Base-by-base conservation (phyloP, 2,113 vertebrate genomes). In the Oreochromis aureus region DNA sequence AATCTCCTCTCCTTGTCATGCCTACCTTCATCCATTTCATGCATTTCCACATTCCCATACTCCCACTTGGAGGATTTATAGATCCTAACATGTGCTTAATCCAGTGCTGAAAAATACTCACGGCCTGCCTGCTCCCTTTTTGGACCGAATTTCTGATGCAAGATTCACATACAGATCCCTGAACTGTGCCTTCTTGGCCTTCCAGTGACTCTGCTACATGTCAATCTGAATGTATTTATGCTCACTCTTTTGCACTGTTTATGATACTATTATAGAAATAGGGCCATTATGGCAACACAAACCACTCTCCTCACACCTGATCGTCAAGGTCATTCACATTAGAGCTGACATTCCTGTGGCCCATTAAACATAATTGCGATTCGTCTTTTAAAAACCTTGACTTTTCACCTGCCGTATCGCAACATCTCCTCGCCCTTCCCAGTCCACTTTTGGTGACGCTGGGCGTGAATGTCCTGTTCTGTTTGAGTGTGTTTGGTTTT, bases 241-340 rank as follows among this genome's bases (percentile, higher is more conserved):
- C 90, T 88, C 44, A 66, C 81, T 84, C 27, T 91, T 69, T 44
- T 69, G 13, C 56, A 44, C 86, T 92, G 91, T 92, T 93, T 89
- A 59, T 76, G 80, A 82, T 92, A 71, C 82, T 51, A 93, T 93
- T 94, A 92, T 76, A 48, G 61, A 89, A 90, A 94, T 76, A 12
- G 34, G 34, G 24, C 89, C 90, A 92, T 93, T 93, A 94, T 19
- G 83, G 71, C 80, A 88, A 92, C 90, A 91, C 87, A 92, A 85
- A 87, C 80, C 91, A 84, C 82, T 85, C 86, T 79, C 53, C 78
- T 89, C 80, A 88, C 88, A 93, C 91, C 89, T 92, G 80, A 91
- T 54, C 63, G 86, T 85, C 91, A 94, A 93, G 93, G 94, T 87
- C 91, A 58, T 89, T 89, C 86, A 82, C 89, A 89, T 92, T 85